Base-by-base conservation (phyloP, 2,888 invertebrate species). In the Pterobdella sp. region DNA sequence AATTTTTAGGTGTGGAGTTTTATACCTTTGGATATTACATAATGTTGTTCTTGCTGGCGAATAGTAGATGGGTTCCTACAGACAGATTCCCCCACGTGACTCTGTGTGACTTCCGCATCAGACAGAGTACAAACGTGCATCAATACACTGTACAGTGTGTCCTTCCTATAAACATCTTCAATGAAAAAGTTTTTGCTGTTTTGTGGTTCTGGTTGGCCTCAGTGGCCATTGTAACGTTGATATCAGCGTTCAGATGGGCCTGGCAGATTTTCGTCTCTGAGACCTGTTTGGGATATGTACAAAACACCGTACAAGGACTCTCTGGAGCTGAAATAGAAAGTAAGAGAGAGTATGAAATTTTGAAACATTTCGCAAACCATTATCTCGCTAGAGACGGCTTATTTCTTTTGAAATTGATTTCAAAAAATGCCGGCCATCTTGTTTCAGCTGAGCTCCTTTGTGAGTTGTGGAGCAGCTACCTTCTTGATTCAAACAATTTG, bases 21-120 rank as follows among this genome's bases (percentile, higher is more conserved):
- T 81, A 82, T 75, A 79, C 81, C 65, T 83, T 82, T 78, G 85
- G 85, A 63, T 83, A 84, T 32, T 84, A 86, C 77, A 83, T 85
- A 10, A 78, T 86, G 75, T 82, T 81, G 72, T 84, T 84, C 76
- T 76, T 86, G 72, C 80, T 85, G 68, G 80, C 81, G 77, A 83
- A 83, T 1, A 77, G 79, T 35, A 79, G 80, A 73, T 82, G 72
- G 75, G 66, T 31, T 34, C 80, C 81, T 64, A 81, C 82, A 4
- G 80, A 80, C 1, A 76, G 81, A 22, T 84, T 84, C 77, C 84
- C 83, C 0, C 78, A 82, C 69, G 81, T 83, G 69, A 84, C 83
- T 14, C 79, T 83, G 77, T 84, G 84, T 78, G 83, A 83, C 77
- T 84, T 83, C 76, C 79, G 80, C 72, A 82, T 83, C 66, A 84